Percentiles rank a stretch among this genome's conserved stretches.
Evolutionary conservation across 2,888 invertebrate genomes (phyloP).

Genomic region (Coenonympha arcania): DNA sequence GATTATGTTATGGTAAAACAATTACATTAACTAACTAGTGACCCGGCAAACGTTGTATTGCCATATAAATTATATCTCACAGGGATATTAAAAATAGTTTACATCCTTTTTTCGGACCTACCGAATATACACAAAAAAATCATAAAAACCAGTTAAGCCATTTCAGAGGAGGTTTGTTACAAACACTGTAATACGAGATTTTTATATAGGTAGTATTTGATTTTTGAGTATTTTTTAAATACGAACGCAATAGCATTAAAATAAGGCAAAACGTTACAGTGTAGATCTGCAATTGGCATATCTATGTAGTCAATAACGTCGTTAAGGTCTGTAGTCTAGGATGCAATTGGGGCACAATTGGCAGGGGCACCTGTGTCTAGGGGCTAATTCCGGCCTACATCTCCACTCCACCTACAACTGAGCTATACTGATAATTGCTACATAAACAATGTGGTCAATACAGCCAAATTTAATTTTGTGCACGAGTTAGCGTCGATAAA

Average conservation of each 20-base stretch:
- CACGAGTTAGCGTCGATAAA: not conserved
- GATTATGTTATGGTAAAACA: too few species aligned
- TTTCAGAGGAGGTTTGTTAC: too few species aligned
- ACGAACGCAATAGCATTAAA: not conserved
- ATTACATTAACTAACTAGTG: too few species aligned
- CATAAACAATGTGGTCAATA: not conserved
- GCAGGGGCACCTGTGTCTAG: conserved; percentile 11
- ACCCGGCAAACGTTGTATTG: too few species aligned
- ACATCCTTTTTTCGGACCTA: too few species aligned
- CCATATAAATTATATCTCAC: too few species aligned
- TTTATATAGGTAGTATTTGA: too few species aligned
- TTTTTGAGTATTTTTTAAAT: not conserved
- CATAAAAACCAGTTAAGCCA: too few species aligned
- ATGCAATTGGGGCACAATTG: conserved; percentile 13
- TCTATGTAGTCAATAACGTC: conserved; percentile 11
- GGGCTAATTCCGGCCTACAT: conserved; percentile 8
- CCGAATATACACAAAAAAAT: too few species aligned
- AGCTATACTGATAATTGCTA: conserved; percentile 6
- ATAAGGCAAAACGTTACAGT: conserved; percentile 4
- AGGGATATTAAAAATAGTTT: too few species aligned
- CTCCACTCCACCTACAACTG: conserved; percentile 1
- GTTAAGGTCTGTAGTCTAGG: conserved; percentile 12
- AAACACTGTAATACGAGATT: too few species aligned
- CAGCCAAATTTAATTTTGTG: not conserved
- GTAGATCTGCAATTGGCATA: conserved; percentile 10